Percentiles rank a stretch among this genome's conserved stretches.
These are phyloP conservation scores for Agonopterix subpropinquella DNA, from an alignment of 2,888 invertebrate species.

Conservation along the genomic window DNA sequence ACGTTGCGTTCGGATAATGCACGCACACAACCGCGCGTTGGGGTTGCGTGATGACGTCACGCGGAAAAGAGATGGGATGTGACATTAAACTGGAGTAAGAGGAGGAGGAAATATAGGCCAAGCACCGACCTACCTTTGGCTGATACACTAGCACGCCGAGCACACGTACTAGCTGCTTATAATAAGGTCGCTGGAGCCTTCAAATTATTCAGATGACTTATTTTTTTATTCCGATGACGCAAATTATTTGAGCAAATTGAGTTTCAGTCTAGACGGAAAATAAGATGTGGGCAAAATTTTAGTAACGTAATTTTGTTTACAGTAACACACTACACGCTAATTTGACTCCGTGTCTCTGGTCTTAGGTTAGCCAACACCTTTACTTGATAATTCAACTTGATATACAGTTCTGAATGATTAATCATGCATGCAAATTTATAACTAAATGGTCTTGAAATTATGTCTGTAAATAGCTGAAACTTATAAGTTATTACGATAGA, in stretches of 20 bases:
- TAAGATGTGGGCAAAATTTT: too few species aligned
- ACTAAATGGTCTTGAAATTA: too few species aligned
- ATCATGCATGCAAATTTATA: too few species aligned
- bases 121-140: conserved; percentile 67
- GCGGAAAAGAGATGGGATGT: conserved; percentile 36
- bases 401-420: too few species aligned
- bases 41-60: conserved; percentile 69
- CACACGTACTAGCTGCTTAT: conserved; percentile 45
- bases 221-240: conserved; percentile 7
- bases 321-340: too few species aligned
- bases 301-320: too few species aligned
- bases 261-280: too few species aligned
- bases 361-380: too few species aligned
- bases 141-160: conserved; percentile 47
- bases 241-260: not conserved
- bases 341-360: too few species aligned
- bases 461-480: too few species aligned
- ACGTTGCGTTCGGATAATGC: conserved; percentile 34
- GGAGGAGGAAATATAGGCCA: conserved; percentile 66
- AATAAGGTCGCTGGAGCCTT: conserved; percentile 43
- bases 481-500: too few species aligned
- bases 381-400: too few species aligned
- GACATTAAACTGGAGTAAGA: conserved; percentile 22
- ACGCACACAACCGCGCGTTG: conserved; percentile 38
- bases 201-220: conserved; percentile 19